Percentiles rank a stretch among this genome's conserved stretches.
These are phyloP conservation scores for Pomacea maculata DNA, from an alignment of 1,140 invertebrate species.

Conservation along the genomic window DNA sequence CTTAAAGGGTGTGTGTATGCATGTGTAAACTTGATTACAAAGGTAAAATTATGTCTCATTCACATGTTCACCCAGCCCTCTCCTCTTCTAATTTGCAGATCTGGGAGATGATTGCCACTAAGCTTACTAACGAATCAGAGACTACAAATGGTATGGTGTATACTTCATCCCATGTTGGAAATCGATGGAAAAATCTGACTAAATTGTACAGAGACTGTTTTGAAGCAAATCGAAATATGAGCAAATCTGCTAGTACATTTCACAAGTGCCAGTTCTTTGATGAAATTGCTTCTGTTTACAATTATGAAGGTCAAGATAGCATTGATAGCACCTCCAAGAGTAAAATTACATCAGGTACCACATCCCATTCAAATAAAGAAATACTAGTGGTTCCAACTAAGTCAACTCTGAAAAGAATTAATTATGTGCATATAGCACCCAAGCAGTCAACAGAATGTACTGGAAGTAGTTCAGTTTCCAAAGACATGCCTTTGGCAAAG, in stretches of 20 bases:
- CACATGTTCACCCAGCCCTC: background rate
- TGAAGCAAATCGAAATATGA: slow-evolving; percentile 19
- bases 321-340: background rate
- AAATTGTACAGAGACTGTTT: slow-evolving; percentile 33
- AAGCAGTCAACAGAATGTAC: background rate
- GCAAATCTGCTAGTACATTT: background rate
- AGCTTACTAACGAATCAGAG: slow-evolving; percentile 3
- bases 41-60: background rate
- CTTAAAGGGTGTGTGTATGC: too few species aligned
- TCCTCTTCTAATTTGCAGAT: background rate
- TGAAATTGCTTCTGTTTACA: slow-evolving; percentile 31
- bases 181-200: slow-evolving; percentile 38
- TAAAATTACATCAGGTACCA: background rate
- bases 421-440: slow-evolving; percentile 6
- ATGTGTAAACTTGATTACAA: background rate
- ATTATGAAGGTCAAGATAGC: background rate
- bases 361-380: too few species aligned
- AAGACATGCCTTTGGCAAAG: background rate
- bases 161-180: slow-evolving; percentile 26
- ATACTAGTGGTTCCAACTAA: background rate
- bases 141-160: background rate
- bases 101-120: slow-evolving; percentile 26
- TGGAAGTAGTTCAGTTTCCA: background rate
- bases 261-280: slow-evolving; percentile 33
- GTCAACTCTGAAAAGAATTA: background rate